Conservation (phyloP, 2,888 invertebrate genomes). For the Diabrotica balteata region DNA sequence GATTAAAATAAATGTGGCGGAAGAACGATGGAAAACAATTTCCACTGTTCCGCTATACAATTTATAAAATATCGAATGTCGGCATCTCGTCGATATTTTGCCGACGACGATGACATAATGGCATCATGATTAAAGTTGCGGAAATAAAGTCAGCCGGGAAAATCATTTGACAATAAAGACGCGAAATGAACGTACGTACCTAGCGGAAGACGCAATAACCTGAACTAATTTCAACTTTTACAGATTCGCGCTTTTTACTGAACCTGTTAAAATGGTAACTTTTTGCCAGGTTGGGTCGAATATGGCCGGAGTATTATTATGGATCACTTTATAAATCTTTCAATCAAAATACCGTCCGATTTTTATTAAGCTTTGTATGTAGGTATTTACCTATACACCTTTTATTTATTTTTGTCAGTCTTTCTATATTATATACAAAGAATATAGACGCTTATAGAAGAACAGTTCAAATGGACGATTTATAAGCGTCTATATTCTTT, state of each 20-base stretch:
- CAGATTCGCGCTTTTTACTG: neutral
- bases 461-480: too few species aligned
- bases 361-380: too few species aligned
- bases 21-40: slow-evolving; percentile 28
- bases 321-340: too few species aligned
- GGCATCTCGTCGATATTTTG: slow-evolving; percentile 9
- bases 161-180: slow-evolving; percentile 18
- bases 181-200: slow-evolving; percentile 7
- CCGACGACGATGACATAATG: slow-evolving; percentile 13
- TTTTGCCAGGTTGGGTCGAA: neutral
- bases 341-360: too few species aligned
- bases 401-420: too few species aligned
- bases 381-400: too few species aligned
- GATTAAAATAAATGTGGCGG: slow-evolving; percentile 33
- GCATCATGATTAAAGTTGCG: slow-evolving; percentile 23
- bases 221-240: slow-evolving; percentile 1
- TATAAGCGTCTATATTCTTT: too few species aligned
- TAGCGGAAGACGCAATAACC: slow-evolving; percentile 5
- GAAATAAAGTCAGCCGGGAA: slow-evolving; percentile 21
- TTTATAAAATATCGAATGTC: slow-evolving; percentile 15
- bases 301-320: too few species aligned
- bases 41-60: slow-evolving; percentile 20
- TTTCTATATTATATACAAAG: too few species aligned
- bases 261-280: too few species aligned
- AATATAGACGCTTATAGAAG: too few species aligned